Conservation (phyloP, 2,888 invertebrate species). For the Eumacrocentrus americanus region DNA sequence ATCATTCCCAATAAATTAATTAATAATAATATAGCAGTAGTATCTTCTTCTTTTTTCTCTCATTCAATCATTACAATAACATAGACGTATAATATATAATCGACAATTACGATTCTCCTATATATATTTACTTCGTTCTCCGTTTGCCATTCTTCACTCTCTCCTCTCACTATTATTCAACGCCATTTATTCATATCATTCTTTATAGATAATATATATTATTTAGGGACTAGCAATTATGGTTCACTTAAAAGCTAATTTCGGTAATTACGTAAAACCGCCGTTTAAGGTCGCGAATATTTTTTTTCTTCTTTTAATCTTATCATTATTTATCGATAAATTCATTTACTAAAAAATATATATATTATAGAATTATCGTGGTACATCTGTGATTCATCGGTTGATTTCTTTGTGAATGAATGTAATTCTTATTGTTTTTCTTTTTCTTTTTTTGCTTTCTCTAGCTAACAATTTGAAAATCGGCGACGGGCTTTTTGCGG, state of each 20-base stretch:
- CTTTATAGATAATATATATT: slow-evolving; percentile 34
- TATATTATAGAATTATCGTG: slow-evolving; percentile 48
- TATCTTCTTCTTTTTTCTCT: background rate
- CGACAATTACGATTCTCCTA: slow-evolving; percentile 22
- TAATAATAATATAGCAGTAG: background rate
- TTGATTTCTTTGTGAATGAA: slow-evolving; percentile 18
- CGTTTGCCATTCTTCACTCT: slow-evolving; percentile 11
- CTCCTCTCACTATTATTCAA: background rate
- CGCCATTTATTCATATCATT: slow-evolving; percentile 16
- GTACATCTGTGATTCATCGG: slow-evolving; percentile 34
- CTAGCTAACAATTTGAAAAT: slow-evolving; percentile 7
- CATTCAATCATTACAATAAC: background rate
- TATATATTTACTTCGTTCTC: slow-evolving; percentile 1
- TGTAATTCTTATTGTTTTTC: slow-evolving; percentile 3
- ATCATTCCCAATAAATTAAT: slow-evolving; percentile 27
- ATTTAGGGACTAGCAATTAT: slow-evolving; percentile 54
- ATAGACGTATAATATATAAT: slow-evolving; percentile 11
- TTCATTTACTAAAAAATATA: slow-evolving; percentile 48
- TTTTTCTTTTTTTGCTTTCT: background rate
- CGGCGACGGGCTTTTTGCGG: background rate
- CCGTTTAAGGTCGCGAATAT: slow-evolving; percentile 31
- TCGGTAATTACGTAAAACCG: slow-evolving; percentile 43
- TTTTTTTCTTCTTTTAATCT: slow-evolving; percentile 29
- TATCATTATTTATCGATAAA: slow-evolving; percentile 41
- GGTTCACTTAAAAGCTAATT: slow-evolving; percentile 44